phyloP scores from a whole-genome alignment of 2,113 vertebrate genomes.

The Gymnocephalus cernua region DNA sequence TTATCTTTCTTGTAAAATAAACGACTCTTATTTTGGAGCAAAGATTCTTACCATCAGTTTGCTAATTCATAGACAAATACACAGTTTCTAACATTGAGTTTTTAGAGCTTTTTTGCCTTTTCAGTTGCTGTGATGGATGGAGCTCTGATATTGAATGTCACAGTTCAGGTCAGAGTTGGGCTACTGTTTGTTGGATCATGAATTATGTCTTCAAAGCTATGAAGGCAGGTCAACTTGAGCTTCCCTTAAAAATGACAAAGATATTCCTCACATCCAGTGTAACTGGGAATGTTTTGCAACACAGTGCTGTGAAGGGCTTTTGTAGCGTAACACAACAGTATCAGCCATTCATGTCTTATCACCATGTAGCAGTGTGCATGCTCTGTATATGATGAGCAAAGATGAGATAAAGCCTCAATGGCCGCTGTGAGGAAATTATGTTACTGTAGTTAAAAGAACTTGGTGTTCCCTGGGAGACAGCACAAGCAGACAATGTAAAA shows the following conservation, averaged over 20 bases:
- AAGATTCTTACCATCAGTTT: conserved; percentile 17
- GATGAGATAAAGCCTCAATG: neutral
- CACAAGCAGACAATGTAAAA: neutral
- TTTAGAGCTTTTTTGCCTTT: neutral
- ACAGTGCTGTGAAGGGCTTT: neutral
- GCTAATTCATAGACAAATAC: neutral
- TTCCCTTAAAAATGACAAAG: neutral
- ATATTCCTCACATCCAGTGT: conserved; percentile 29
- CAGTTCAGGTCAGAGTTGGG: neutral
- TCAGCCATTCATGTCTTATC: neutral
- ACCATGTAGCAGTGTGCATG: neutral
- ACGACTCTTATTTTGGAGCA: conserved; percentile 52
- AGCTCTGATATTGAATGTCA: neutral
- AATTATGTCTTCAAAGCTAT: neutral
- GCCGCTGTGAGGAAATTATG: neutral
- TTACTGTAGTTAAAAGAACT: neutral
- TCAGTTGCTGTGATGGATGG: neutral
- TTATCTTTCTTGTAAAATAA: conserved; percentile 60
- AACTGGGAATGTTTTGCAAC: neutral
- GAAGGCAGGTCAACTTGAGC: neutral
- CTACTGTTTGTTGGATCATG: neutral
- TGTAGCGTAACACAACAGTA: neutral
- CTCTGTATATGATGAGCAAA: neutral
- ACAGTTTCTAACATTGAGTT: neutral
- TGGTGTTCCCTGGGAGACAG: too few relatives aligned